These are phyloP conservation scores for Clarias laeviceps DNA, from an alignment of 2,797 vertebrate species.

Conservation along the genomic window DNA sequence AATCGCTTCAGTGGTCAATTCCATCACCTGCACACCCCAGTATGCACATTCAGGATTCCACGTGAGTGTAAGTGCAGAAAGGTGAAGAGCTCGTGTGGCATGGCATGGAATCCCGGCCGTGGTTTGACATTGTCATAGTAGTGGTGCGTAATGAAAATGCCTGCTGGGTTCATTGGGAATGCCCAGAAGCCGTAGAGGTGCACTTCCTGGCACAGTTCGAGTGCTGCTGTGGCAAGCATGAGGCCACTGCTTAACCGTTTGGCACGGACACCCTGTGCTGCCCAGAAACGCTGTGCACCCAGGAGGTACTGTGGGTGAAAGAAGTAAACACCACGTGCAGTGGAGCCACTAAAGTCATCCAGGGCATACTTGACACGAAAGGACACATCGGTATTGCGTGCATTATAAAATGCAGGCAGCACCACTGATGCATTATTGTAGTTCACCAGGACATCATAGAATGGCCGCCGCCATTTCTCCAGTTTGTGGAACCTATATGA, in stretches of 20 bases:
- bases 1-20: neutral
- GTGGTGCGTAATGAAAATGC: constrained; percentile 94
- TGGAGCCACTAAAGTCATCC: constrained; percentile 88
- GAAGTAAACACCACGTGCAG: constrained; percentile 82
- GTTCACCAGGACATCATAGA: constrained; percentile 87
- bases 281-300: constrained; percentile 95
- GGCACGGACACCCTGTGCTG: constrained; percentile 88
- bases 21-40: constrained; percentile 83
- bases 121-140: constrained; percentile 99
- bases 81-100: constrained; percentile 97
- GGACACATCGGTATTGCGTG: constrained; percentile 93
- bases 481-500: constrained; percentile 88
- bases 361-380: constrained; percentile 97
- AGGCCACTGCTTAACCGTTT: constrained; percentile 94
- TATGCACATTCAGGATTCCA: constrained; percentile 93
- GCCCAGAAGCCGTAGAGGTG: constrained; percentile 99
- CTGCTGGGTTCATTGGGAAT: constrained; percentile 95
- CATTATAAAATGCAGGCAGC: constrained; percentile 97
- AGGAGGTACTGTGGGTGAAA: constrained; percentile 97
- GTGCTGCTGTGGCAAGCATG: constrained; percentile 91
- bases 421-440: constrained; percentile 95
- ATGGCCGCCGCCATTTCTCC: constrained; percentile 96
- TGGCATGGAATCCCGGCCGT: constrained; percentile 94
- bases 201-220: constrained; percentile 96
- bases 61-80: constrained; percentile 97